phyloP scores from a whole-genome alignment of 2,797 vertebrate species.

The Scolopax rusticola region DNA sequence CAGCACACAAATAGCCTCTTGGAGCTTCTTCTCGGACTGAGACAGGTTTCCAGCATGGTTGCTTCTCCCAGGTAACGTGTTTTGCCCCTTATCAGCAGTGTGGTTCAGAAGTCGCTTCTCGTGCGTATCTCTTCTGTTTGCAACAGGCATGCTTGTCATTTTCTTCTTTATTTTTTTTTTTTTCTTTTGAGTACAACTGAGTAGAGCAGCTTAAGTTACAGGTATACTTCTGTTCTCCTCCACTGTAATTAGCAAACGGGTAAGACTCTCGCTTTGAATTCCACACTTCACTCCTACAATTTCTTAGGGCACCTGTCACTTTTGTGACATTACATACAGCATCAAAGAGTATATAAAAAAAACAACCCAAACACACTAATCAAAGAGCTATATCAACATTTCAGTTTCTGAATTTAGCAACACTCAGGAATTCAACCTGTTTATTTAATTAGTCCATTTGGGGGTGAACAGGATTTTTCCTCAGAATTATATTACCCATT shows the following conservation, averaged over 20 bases:
- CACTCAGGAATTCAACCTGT: conserved; percentile 12
- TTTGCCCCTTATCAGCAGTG: not conserved
- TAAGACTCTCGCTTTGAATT: conserved; percentile 80
- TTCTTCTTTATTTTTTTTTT: too few species aligned
- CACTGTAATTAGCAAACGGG: conserved; percentile 56
- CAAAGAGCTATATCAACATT: not conserved
- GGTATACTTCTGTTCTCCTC: not conserved
- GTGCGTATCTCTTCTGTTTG: conserved; percentile 17
- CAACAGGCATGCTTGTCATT: conserved; percentile 67
- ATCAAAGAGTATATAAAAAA: conserved; percentile 7
- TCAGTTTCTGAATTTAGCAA: not conserved
- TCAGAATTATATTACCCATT: conserved; percentile 34
- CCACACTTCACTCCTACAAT: conserved; percentile 79
- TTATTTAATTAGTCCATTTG: conserved; percentile 69
- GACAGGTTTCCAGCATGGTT: not conserved
- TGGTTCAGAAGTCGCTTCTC: not conserved
- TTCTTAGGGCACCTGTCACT: conserved; percentile 55
- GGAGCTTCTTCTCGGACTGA: conserved; percentile 78
- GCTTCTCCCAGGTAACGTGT: not conserved
- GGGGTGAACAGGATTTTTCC: not conserved
- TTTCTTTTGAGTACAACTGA: not conserved
- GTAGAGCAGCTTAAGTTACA: not conserved
- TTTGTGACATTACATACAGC: conserved; percentile 27
- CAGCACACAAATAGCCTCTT: conserved; percentile 86
- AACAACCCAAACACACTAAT: not conserved